phyloP scores from a whole-genome alignment of 2,888 invertebrate species.

The Lathronympha strigana region DNA sequence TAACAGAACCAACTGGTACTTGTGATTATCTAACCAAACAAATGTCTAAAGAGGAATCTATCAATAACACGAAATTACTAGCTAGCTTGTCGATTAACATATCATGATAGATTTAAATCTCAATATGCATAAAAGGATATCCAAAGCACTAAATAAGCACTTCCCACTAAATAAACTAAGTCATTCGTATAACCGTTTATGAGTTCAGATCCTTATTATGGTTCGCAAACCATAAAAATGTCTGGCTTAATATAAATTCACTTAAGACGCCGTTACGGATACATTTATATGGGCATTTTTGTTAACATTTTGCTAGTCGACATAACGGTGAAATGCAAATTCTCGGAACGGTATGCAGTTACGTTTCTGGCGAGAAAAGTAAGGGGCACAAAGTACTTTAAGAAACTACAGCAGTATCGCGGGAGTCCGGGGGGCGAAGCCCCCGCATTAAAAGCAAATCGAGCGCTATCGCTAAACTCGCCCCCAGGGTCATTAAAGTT shows the following conservation, averaged over 20 bases:
- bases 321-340: conserved; percentile 33
- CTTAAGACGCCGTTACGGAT: conserved; percentile 33
- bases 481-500: too few relatives aligned
- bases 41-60: too few relatives aligned
- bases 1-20: too few relatives aligned
- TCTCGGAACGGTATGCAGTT: conserved; percentile 30
- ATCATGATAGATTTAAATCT: conserved; percentile 9
- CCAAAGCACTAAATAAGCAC: background rate
- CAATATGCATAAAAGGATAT: background rate
- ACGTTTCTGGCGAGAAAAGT: background rate
- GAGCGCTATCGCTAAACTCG: too few relatives aligned
- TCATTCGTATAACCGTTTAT: conserved; percentile 9
- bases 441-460: too few relatives aligned
- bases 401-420: too few relatives aligned
- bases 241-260: conserved; percentile 28
- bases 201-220: conserved; percentile 28
- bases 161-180: conserved; percentile 1
- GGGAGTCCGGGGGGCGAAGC: too few relatives aligned
- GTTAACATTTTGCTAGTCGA: conserved; percentile 8
- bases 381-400: background rate
- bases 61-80: too few relatives aligned
- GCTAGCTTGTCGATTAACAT: background rate
- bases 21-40: too few relatives aligned
- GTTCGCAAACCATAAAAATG: conserved; percentile 34
- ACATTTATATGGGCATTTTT: conserved; percentile 26